Evolutionary conservation across 2,113 vertebrate species (phyloP).

Genomic region (rabbit (Oryctolagus cuniculus)): mOryCun1.1 NC_091438.1:82293001-82293500

Average conservation of each 20-base stretch:
- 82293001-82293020: neutral
- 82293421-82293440: no score
- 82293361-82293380: no score
- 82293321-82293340: neutral
- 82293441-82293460: no score
- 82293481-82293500: neutral
- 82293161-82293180: neutral
- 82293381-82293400: no score
- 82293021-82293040: neutral
- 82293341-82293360: no score
- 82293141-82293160: neutral
- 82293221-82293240: conserved; percentile 10
- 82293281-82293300: neutral
- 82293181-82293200: neutral
- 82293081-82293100: neutral
- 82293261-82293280: neutral
- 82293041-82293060: neutral
- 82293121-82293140: neutral
- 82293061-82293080: neutral
- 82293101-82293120: neutral
- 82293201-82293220: neutral
- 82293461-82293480: no score
- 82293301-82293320: neutral
- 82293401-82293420: no score
- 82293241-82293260: conserved; percentile 28